These are phyloP conservation scores for Lateolabrax maculatus DNA, from an alignment of 2,797 vertebrate species.

Conservation along the genomic window DNA sequence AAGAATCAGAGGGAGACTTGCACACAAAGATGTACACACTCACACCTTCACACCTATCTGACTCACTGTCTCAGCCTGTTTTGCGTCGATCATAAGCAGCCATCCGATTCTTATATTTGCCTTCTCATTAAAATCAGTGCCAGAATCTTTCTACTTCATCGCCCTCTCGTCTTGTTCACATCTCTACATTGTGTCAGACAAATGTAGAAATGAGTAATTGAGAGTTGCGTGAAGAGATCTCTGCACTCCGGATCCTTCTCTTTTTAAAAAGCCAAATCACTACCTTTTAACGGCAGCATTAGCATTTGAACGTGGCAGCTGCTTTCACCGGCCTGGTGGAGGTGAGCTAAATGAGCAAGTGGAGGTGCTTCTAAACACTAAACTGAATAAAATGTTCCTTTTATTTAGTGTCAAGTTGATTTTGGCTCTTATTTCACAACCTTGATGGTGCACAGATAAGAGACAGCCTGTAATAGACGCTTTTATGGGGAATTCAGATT, in stretches of 20 bases:
- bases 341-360: too few species aligned
- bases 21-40: neutral
- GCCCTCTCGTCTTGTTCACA: neutral
- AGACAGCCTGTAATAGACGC: neutral
- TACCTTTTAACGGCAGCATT: slow-evolving; percentile 37
- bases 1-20: neutral
- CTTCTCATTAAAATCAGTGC: neutral
- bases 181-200: neutral
- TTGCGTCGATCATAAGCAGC: neutral
- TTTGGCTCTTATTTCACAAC: slow-evolving; percentile 13
- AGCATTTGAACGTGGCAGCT: slow-evolving; percentile 55
- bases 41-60: neutral
- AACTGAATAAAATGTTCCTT: neutral
- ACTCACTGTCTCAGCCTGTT: neutral
- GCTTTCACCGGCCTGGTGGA: slow-evolving; percentile 8
- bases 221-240: slow-evolving; percentile 1
- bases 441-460: neutral
- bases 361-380: neutral
- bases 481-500: slow-evolving; percentile 2
- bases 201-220: slow-evolving; percentile 21
- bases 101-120: neutral
- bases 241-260: neutral
- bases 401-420: neutral
- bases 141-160: neutral
- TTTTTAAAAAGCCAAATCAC: slow-evolving; percentile 15